Evolutionary conservation across 2,888 invertebrate species (phyloP).

Genomic region (Rhagonycha lutea): DNA sequence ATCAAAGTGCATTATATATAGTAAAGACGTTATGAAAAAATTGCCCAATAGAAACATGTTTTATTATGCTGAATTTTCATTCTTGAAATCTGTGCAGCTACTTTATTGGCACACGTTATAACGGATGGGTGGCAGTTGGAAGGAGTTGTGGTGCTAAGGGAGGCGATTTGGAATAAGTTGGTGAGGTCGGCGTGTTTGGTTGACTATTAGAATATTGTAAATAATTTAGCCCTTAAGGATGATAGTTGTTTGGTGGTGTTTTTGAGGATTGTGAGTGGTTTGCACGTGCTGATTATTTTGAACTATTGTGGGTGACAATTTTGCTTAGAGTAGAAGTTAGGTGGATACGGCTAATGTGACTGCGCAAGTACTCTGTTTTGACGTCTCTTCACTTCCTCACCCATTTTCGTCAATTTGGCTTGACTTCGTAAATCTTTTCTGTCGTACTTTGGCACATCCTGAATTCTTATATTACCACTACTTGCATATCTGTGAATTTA

Average conservation of each 20-base stretch:
- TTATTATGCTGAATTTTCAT: too few relatives aligned
- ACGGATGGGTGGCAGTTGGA: conserved; percentile 72
- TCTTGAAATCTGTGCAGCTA: too few relatives aligned
- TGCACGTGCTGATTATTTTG: conserved; percentile 38
- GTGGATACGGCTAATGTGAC: conserved; percentile 40
- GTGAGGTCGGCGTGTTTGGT: conserved; percentile 54
- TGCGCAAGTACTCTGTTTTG: conserved; percentile 55
- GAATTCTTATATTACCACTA: conserved; percentile 51
- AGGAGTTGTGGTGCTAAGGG: conserved; percentile 71
- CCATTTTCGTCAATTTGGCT: conserved; percentile 79
- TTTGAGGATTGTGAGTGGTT: conserved; percentile 51
- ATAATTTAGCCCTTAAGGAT: conserved; percentile 31
- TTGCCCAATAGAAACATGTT: too few relatives aligned
- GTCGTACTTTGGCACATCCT: conserved; percentile 43
- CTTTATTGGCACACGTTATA: too few relatives aligned
- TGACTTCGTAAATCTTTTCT: conserved; percentile 51
- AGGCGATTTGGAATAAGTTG: conserved; percentile 53
- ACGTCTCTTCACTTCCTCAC: conserved; percentile 74
- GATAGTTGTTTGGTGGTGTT: conserved; percentile 30
- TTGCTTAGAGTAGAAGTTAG: conserved; percentile 48
- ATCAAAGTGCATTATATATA: too few relatives aligned
- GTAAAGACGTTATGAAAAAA: too few relatives aligned
- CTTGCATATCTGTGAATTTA: conserved; percentile 49
- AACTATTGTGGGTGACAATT: conserved; percentile 31
- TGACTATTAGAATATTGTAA: conserved; percentile 41